phyloP scores from a whole-genome alignment of 2,888 invertebrate genomes.

The Xanthia togata region DNA sequence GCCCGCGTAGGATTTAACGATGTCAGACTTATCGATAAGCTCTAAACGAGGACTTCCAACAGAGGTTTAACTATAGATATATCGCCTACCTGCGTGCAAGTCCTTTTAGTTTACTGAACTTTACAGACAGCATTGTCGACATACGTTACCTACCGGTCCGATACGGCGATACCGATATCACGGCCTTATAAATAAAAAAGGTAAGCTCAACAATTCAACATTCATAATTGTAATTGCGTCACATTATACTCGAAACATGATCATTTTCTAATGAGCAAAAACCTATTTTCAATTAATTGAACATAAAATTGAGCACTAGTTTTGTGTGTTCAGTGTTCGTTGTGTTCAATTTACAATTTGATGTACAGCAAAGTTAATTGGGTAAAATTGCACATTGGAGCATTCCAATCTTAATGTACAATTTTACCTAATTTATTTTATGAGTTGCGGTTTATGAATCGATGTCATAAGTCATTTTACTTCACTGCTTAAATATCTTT shows the following conservation, averaged over 20 bases:
- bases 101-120: slow-evolving; percentile 30
- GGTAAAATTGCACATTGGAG: slow-evolving; percentile 5
- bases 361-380: slow-evolving; percentile 5
- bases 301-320: background rate
- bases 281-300: background rate
- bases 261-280: background rate
- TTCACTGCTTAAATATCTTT: no score
- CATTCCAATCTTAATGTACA: no score
- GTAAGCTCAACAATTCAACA: background rate
- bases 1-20: slow-evolving; percentile 76
- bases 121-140: slow-evolving; percentile 1
- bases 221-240: no score
- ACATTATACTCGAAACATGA: background rate
- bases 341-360: slow-evolving; percentile 24
- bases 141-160: background rate
- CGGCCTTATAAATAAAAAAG: background rate
- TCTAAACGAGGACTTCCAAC: slow-evolving; percentile 58
- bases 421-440: no score
- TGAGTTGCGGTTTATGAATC: slow-evolving; percentile 7
- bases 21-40: slow-evolving; percentile 71
- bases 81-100: slow-evolving; percentile 33
- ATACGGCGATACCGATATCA: no score
- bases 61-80: slow-evolving; percentile 55
- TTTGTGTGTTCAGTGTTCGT: slow-evolving; percentile 7
- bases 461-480: no score